phyloP scores from a whole-genome alignment of 1,140 invertebrate species.

The Conopomorpha cramerella region DNA sequence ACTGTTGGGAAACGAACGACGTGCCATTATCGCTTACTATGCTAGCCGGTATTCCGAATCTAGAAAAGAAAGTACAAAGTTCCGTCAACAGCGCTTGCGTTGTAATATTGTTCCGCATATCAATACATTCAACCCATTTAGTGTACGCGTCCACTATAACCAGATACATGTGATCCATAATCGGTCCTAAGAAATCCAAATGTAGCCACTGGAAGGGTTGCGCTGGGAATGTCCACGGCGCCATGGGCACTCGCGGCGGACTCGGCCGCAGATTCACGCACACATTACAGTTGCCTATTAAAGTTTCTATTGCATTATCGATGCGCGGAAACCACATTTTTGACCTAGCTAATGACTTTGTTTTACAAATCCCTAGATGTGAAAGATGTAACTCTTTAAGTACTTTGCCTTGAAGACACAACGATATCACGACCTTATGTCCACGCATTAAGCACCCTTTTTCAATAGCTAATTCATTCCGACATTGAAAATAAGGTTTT shows the following conservation, averaged over 20 bases:
- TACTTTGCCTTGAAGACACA: neutral
- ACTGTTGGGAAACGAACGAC: neutral
- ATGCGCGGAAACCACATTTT: constrained; percentile 48
- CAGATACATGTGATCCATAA: constrained; percentile 17
- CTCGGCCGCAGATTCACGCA: too few species aligned
- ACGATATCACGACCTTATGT: neutral
- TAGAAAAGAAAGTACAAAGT: constrained; percentile 1
- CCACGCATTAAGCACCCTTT: constrained; percentile 1
- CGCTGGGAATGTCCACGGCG: constrained; percentile 13
- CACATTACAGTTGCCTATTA: neutral
- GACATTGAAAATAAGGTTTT: constrained; percentile 1
- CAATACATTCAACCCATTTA: constrained; percentile 16
- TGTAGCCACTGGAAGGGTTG: constrained; percentile 16
- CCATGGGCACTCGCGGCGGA: too few species aligned
- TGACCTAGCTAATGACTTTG: constrained; percentile 32
- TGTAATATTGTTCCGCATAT: neutral
- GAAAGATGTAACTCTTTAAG: constrained; percentile 23
- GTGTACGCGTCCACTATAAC: constrained; percentile 18
- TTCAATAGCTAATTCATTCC: neutral
- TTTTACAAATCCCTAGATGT: constrained; percentile 42
- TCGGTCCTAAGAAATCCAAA: constrained; percentile 20
- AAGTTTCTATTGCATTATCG: constrained; percentile 31
- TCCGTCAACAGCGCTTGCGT: neutral
- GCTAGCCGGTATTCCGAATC: neutral
- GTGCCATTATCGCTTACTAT: constrained; percentile 3